phyloP scores from a whole-genome alignment of 2,888 invertebrate genomes.

The Lasioglossum villosulum region DNA sequence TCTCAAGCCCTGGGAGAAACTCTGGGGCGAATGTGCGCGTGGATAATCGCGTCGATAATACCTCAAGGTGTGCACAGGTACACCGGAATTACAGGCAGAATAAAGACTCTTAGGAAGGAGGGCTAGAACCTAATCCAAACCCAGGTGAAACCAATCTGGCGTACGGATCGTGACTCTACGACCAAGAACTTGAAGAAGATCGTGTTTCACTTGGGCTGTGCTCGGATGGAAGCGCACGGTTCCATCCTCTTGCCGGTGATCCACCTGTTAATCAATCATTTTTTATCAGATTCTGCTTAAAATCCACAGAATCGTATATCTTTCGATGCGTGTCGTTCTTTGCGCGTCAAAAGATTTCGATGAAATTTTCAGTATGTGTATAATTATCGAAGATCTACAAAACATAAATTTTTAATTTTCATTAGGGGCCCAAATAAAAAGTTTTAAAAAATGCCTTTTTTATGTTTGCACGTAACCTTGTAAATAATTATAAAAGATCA shows the following conservation, averaged over 20 bases:
- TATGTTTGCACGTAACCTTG: no score
- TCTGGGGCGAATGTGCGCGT: slow-evolving; percentile 54
- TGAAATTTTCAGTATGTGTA: no score
- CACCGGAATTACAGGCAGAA: slow-evolving; percentile 62
- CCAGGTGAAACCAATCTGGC: slow-evolving; percentile 47
- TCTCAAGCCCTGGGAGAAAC: not conserved
- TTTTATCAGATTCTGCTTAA: no score
- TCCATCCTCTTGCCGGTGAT: slow-evolving; percentile 21
- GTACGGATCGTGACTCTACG: not conserved
- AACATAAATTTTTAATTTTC: no score
- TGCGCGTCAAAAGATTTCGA: no score
- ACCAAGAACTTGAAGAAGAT: not conserved
- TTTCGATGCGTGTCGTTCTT: no score
- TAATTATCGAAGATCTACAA: no score
- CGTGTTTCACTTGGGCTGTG: slow-evolving; percentile 45
- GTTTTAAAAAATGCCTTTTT: no score
- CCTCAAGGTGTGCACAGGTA: slow-evolving; percentile 56
- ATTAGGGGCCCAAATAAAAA: no score
- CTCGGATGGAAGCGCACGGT: slow-evolving; percentile 9
- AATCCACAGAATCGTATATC: no score
- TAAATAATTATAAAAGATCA: no score
- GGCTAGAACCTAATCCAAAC: slow-evolving; percentile 16
- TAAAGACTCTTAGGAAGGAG: slow-evolving; percentile 56
- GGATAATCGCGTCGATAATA: slow-evolving; percentile 36
- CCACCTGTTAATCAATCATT: no score